Conservation (phyloP, 1,140 invertebrate genomes). For the Trachymyrmex cornetzi region DNA sequence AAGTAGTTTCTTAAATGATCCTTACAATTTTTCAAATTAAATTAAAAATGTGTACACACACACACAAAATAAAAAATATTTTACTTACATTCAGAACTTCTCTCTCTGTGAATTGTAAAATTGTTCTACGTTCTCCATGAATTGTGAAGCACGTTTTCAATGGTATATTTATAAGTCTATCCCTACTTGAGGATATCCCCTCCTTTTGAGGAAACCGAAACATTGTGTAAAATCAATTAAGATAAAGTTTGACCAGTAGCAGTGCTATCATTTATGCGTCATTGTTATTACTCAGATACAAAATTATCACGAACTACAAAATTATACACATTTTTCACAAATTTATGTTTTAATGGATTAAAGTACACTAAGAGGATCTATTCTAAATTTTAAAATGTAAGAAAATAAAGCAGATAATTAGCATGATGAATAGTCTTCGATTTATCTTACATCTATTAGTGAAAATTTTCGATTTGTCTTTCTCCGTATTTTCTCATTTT, state of each 20-base stretch:
- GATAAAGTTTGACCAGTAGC: background rate
- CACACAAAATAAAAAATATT: background rate
- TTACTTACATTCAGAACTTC: slow-evolving; percentile 3
- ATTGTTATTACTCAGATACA: too few relatives aligned
- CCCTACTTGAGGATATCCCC: background rate
- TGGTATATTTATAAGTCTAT: background rate
- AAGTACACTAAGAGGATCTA: background rate
- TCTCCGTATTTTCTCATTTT: background rate
- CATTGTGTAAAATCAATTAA: background rate
- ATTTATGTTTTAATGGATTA: background rate
- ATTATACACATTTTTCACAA: background rate
- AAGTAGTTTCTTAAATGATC: background rate
- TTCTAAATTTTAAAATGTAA: background rate
- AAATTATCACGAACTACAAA: background rate
- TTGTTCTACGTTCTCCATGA: background rate
- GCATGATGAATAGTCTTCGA: background rate
- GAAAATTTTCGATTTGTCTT: background rate
- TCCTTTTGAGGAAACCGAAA: background rate
- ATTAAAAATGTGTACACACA: background rate
- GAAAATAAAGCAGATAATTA: background rate
- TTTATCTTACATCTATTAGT: background rate
- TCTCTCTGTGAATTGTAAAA: background rate
- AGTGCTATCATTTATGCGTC: background rate
- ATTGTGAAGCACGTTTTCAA: background rate
- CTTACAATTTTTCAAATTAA: background rate